phyloP scores from a whole-genome alignment of 2,888 invertebrate species.

The Mystacides longicornis region DNA sequence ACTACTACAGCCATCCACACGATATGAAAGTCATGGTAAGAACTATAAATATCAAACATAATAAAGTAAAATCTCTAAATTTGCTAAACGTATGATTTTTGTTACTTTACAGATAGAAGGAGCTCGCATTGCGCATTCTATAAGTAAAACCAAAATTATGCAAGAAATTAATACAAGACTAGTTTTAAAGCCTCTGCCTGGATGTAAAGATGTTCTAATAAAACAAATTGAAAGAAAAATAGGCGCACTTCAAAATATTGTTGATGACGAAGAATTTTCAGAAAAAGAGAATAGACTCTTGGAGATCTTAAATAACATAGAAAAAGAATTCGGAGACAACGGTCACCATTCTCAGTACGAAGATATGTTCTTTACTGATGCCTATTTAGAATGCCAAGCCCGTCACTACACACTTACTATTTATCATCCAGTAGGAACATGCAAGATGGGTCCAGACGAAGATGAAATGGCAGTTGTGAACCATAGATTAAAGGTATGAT shows the following conservation, averaged over 20 bases:
- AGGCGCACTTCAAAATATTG: not conserved
- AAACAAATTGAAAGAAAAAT: not conserved
- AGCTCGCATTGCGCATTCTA: conserved; percentile 56
- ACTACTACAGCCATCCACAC: conserved; percentile 67
- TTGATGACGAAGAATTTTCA: not conserved
- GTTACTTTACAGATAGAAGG: conserved; percentile 56
- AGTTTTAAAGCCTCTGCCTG: conserved; percentile 58
- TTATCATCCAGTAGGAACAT: conserved; percentile 75
- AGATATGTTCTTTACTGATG: conserved; percentile 58
- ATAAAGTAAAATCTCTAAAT: not conserved
- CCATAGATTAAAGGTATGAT: conserved; percentile 46
- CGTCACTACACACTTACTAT: conserved; percentile 70
- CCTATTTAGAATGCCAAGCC: conserved; percentile 70
- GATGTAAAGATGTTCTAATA: conserved; percentile 42
- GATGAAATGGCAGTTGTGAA: conserved; percentile 60
- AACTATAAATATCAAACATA: conserved; percentile 14
- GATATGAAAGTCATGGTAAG: conserved; percentile 67
- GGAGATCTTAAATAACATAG: not conserved
- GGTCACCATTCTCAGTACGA: conserved; percentile 29
- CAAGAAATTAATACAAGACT: conserved; percentile 53
- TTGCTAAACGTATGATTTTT: not conserved
- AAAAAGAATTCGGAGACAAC: too few species aligned
- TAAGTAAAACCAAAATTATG: conserved; percentile 56
- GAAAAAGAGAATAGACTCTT: not conserved
- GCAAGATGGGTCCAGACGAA: conserved; percentile 65